Evolutionary conservation across 37 sponge, comb jelly and placozoan genomes (phyloP), one percentile per base, ranked within the genome.

Genomic region (Dysidea cf. avara): DNA sequence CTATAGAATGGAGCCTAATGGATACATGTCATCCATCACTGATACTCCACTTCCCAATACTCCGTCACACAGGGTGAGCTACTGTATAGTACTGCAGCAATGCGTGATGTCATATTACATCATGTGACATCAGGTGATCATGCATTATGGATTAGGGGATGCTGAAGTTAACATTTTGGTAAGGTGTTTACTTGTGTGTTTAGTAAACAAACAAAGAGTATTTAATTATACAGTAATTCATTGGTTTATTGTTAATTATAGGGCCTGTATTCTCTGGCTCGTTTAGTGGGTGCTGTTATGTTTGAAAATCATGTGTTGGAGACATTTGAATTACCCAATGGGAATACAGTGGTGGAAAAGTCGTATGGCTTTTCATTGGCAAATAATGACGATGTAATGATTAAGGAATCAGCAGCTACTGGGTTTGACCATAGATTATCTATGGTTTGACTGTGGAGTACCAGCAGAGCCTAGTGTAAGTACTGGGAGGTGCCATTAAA

Each of bases 121-220:
- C 39, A 18, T 66, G 6, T 65, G 56, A 24, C 51, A 53, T 14
- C 56, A 89, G 90, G 56, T 89, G 1, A 56, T 89, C 24, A 76
- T 76, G 32, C 90, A 89, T 0, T 89, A 83, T 80, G 84, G 51
- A 12, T 63, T 83, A 24, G 90, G 90, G 4, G 90, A 89, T 69
- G 80, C 84, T 52, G 76, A 89, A 67, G 90, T 89, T 28, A 89
- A 89, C 74, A 54, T 89, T 18, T 39, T 89, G 30, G 90, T 89
- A 35, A 59, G 76, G 49, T 57, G n/a, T 18, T n/a, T n/a, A n/a
- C n/a, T n/a, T n/a, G n/a, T n/a, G n/a, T n/a, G n/a, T n/a, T n/a
- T n/a, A n/a, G n/a, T n/a, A n/a, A n/a, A n/a, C n/a, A n/a, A n/a
- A n/a, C n/a, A n/a, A n/a, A n/a, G n/a, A n/a, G n/a, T n/a, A n/a